These are phyloP conservation scores for Spizaetus ornatus DNA, from an alignment of 2,113 vertebrate genomes.

Conservation along the genomic window DNA sequence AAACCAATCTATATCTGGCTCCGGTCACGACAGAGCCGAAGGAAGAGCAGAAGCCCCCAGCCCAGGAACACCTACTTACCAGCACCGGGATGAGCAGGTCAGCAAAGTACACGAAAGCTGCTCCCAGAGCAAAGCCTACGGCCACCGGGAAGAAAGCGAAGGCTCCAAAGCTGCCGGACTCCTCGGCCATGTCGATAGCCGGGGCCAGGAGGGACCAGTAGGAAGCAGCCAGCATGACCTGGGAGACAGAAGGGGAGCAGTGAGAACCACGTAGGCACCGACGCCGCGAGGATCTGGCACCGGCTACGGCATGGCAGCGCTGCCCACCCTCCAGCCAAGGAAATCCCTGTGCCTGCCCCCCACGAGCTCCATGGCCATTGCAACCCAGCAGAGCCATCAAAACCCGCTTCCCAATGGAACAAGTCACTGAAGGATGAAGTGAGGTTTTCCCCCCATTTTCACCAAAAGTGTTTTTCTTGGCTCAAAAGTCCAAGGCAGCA, in stretches of 20 bases:
- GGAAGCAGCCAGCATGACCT: slow-evolving; percentile 97
- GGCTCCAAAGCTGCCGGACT: slow-evolving; percentile 85
- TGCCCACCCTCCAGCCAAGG: background rate
- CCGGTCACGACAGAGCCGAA: background rate
- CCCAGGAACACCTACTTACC: slow-evolving; percentile 73
- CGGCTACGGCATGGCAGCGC: accelerated
- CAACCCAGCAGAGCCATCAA: background rate
- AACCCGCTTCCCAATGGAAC: accelerated
- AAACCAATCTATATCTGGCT: background rate
- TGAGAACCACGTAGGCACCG: background rate
- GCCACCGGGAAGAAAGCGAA: slow-evolving; percentile 90
- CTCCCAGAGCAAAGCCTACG: slow-evolving; percentile 86
- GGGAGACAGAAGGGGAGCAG: background rate
- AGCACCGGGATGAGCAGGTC: slow-evolving; percentile 83
- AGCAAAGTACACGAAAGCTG: slow-evolving; percentile 86
- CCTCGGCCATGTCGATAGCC: slow-evolving; percentile 88
- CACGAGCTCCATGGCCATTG: accelerated
- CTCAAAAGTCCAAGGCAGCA: background rate
- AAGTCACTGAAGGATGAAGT: accelerated
- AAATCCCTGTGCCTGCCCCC: accelerated
- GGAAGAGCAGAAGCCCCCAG: background rate
- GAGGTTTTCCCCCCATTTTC: background rate
- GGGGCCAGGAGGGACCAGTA: slow-evolving; percentile 96
- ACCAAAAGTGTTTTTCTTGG: background rate
- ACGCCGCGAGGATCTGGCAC: accelerated